Evolutionary conservation across 1,140 invertebrate genomes (phyloP).

Genomic region (Battus philenor): DNA sequence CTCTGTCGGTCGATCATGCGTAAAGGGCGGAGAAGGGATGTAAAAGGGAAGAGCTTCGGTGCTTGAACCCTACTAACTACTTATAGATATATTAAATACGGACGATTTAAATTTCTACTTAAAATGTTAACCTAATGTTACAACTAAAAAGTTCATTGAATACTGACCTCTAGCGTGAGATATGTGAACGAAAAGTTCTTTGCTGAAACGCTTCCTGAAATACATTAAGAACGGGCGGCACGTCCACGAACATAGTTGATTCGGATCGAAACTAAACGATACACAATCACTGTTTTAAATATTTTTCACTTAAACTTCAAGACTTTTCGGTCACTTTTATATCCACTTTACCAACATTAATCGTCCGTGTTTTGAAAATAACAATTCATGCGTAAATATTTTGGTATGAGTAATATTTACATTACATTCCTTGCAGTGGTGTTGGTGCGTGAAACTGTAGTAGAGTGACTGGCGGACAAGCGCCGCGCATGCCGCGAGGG

Average conservation of each 20-base stretch:
- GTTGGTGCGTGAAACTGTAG: slow-evolving; percentile 70
- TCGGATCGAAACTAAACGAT: slow-evolving; percentile 63
- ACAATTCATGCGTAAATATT: slow-evolving; percentile 65
- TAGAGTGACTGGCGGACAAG: slow-evolving; percentile 65
- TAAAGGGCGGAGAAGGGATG: slow-evolving; percentile 74
- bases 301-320: slow-evolving; percentile 50
- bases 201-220: slow-evolving; percentile 73
- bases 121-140: slow-evolving; percentile 8
- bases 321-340: slow-evolving; percentile 35
- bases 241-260: slow-evolving; percentile 48
- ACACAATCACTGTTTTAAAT: slow-evolving; percentile 35
- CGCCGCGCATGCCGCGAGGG: slow-evolving; percentile 72
- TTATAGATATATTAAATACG: slow-evolving; percentile 29
- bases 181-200: slow-evolving; percentile 71
- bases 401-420: slow-evolving; percentile 70
- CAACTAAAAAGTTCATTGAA: slow-evolving; percentile 22
- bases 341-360: slow-evolving; percentile 36
- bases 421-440: slow-evolving; percentile 66
- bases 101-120: slow-evolving; percentile 6
- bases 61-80: slow-evolving; percentile 51
- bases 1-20: slow-evolving; percentile 72
- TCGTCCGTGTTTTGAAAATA: slow-evolving; percentile 49
- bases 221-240: slow-evolving; percentile 60
- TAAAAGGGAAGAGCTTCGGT: slow-evolving; percentile 63
- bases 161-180: slow-evolving; percentile 74